These are phyloP conservation scores for Todiramphus chloris DNA, from an alignment of 2,113 vertebrate species.

Conservation along the genomic window DNA sequence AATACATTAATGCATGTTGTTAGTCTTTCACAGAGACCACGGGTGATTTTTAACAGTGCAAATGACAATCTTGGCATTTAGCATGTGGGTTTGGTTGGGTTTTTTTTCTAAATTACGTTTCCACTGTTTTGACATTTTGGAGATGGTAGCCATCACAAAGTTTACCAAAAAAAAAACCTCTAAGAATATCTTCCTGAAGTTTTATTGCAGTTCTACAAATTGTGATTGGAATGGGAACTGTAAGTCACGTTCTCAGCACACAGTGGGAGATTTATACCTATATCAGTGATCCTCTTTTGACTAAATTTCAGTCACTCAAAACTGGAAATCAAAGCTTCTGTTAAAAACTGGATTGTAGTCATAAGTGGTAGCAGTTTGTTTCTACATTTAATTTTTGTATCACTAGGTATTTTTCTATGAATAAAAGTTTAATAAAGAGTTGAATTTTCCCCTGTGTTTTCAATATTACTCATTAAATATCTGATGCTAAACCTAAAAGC, in stretches of 20 bases:
- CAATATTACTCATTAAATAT: background rate
- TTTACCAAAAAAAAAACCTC: accelerated
- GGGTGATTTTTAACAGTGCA: background rate
- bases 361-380: background rate
- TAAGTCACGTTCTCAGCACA: background rate
- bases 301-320: background rate
- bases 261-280: background rate
- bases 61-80: background rate
- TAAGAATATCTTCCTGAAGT: background rate
- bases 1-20: background rate
- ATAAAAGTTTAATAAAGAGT: constrained; percentile 25
- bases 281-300: background rate
- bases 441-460: background rate
- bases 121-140: background rate
- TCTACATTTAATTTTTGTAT: background rate
- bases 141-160: background rate
- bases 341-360: background rate
- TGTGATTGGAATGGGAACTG: background rate
- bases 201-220: background rate
- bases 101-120: background rate
- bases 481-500: background rate
- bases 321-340: background rate
- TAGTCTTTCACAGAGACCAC: background rate
- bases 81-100: background rate
- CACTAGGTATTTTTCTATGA: background rate